phyloP scores from a whole-genome alignment of 2,113 vertebrate species.

The Rattus rattus region DNA sequence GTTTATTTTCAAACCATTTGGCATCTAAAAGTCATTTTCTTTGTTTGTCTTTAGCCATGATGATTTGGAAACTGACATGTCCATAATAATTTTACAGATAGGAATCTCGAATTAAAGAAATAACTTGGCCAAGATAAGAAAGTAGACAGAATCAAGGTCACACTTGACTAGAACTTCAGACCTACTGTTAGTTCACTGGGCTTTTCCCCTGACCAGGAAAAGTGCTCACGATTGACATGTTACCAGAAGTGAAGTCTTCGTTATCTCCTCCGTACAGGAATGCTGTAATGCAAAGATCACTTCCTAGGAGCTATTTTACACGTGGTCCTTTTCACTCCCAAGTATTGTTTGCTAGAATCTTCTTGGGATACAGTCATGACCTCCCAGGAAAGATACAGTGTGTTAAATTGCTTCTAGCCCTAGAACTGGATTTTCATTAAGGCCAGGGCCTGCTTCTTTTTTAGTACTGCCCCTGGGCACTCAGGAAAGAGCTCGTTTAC shows the following conservation, averaged over 20 bases:
- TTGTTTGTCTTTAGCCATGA: background rate
- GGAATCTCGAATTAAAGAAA: background rate
- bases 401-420: conserved; percentile 60
- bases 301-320: background rate
- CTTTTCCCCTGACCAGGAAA: background rate
- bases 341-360: conserved; percentile 17
- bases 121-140: background rate
- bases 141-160: background rate
- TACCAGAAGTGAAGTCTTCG: background rate
- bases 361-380: conserved; percentile 26
- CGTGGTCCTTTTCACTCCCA: background rate
- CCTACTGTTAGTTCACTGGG: background rate
- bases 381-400: conserved; percentile 28
- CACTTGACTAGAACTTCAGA: background rate
- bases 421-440: conserved; percentile 67
- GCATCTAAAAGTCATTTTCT: background rate
- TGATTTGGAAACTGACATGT: background rate
- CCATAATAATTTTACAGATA: conserved; percentile 1
- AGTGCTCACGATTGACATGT: background rate
- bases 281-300: background rate
- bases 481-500: conserved; percentile 59
- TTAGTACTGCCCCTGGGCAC: conserved; percentile 39
- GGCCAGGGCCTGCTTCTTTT: conserved; percentile 46
- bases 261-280: background rate
- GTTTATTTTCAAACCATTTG: background rate